Percentiles rank a stretch among this genome's conserved stretches.
Evolutionary conservation across 2,888 invertebrate species (phyloP).

Genomic region (Argynnis bischoffii): DNA sequence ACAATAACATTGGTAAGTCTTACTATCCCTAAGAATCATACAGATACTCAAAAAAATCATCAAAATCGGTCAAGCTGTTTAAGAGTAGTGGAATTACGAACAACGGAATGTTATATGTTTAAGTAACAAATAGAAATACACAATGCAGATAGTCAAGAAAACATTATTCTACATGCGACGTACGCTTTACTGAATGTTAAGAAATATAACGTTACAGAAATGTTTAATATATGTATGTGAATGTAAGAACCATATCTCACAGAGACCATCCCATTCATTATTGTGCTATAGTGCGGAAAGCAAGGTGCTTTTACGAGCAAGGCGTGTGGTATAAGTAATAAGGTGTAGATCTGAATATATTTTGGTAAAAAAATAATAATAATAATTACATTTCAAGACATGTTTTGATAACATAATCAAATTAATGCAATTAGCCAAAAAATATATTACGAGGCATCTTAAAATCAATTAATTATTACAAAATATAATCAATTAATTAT

Average conservation of each 20-base stretch:
- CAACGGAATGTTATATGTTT: too few species aligned
- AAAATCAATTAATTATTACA: too few species aligned
- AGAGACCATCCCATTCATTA: conserved; percentile 26
- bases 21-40: too few species aligned
- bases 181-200: conserved; percentile 5
- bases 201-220: conserved; percentile 8
- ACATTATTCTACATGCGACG: not conserved
- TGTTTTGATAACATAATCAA: not conserved
- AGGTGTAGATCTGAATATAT: not conserved
- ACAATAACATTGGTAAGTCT: too few species aligned
- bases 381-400: not conserved
- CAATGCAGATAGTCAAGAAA: not conserved
- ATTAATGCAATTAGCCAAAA: not conserved
- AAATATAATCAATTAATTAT: too few species aligned
- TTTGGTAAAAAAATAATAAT: not conserved
- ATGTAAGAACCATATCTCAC: conserved; percentile 25
- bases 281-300: conserved; percentile 26
- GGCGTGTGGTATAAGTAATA: conserved; percentile 15
- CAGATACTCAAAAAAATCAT: too few species aligned
- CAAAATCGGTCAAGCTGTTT: too few species aligned
- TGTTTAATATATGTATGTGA: conserved; percentile 2
- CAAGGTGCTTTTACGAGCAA: conserved; percentile 14
- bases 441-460: not conserved
- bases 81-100: too few species aligned
- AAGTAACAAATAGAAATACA: not conserved